Evolutionary conservation across 2,113 vertebrate species (phyloP), one percentile per base, ranked within the genome.

Genomic region (Athene noctua): DNA sequence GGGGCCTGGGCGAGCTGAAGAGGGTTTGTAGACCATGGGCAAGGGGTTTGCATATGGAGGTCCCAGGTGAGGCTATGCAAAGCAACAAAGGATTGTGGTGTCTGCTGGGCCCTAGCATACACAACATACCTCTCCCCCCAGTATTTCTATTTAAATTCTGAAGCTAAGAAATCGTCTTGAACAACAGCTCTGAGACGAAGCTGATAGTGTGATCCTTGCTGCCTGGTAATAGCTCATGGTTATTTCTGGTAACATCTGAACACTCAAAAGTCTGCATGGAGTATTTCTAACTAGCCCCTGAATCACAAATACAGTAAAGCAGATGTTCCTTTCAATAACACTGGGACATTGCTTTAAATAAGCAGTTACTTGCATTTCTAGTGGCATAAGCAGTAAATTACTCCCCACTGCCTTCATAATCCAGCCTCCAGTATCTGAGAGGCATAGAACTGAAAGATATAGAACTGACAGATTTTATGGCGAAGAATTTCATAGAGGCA

Each of bases 11-110:
- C 81, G 47, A 71, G 58, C 23, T 77, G 46, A 72, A 67, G 15
- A 34, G 7, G 21, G 14, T 47, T 58, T 83, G 66, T 44, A 44
- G 44, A 67, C 77, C 51, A 16, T 11, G 16, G 54, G 40, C n/a
- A 86, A 46, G 19, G 3, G 15, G 11, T 34, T 38, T 49, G 18
- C 0, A 0, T 30, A 10, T 59, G 23, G 58, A 47, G 8, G 46
- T 38, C 16, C 23, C 32, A 80, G 25, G 20, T 73, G 49, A 68
- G 72, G n/a, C 46, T 61, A n/a, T 1, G 2, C 47, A 86, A 67
- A 67, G 42, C 46, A 71, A 18, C 3, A 1, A 81, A 66, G 36
- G 19, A 15, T 52, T 29, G 17, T 40, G 38, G 34, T 73, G 44
- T 25, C 82, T 54, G 44, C 21, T 51, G 46, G 40, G 20, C 26